Evolutionary conservation across 1,140 invertebrate species (phyloP).

Genomic region (Drosophila suzukii): DNA sequence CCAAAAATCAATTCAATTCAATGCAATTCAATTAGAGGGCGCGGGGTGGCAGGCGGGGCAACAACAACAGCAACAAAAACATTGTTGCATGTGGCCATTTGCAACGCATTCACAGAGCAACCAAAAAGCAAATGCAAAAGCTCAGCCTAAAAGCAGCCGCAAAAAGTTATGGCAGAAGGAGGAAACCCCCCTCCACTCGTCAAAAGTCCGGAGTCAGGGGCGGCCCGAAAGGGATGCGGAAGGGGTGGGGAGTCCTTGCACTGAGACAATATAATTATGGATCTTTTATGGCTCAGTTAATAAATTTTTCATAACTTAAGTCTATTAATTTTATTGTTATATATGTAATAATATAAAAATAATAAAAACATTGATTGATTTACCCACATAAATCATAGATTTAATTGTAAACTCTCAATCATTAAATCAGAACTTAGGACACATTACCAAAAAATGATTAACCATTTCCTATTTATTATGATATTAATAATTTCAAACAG

Average conservation of each 20-base stretch:
- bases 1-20: conserved; percentile 71
- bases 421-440: no score
- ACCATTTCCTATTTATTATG: no score
- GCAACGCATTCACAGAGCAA: conserved; percentile 40
- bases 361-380: no score
- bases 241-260: neutral
- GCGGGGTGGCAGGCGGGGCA: conserved; percentile 11
- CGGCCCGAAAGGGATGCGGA: neutral
- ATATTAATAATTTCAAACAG: no score
- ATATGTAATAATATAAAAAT: no score
- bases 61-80: conserved; percentile 31
- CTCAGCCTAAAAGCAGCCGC: conserved; percentile 59
- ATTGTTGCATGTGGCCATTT: conserved; percentile 63
- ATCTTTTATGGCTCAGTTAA: no score
- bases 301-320: neutral
- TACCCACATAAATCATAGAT: no score
- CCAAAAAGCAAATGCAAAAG: conserved; percentile 46
- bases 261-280: neutral
- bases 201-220: neutral
- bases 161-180: conserved; percentile 43
- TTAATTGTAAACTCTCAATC: no score
- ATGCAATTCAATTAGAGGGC: conserved; percentile 68
- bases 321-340: neutral
- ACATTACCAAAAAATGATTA: no score
- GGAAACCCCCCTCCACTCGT: conserved; percentile 4